Evolutionary conservation across 2,113 vertebrate genomes (phyloP), one percentile per base, ranked within the genome.

Genomic region (Origma solitaria): DNA sequence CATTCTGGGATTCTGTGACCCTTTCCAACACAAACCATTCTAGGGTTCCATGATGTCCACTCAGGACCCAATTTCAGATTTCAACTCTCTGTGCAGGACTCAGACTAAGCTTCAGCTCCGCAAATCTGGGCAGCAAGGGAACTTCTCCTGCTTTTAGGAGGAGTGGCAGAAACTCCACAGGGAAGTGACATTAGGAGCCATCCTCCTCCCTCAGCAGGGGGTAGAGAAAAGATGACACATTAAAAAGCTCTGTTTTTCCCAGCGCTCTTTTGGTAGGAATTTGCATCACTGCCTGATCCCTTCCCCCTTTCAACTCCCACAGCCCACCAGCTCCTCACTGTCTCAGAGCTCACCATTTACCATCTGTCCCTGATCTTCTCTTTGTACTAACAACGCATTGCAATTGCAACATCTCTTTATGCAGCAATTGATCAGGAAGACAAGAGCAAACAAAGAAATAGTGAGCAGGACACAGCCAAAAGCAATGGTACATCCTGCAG

Each of bases 401-500:
- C 14, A 75, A 66, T 66, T 37, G 31, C 79, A 56, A n/a, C 61
- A 76, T 15, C 71, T 88, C 76, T 60, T 45, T 2, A 37, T 8
- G 35, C 61, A 54, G 15, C 40, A 37, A 83, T 73, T 2, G 6
- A 81, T 83, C 64, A 60, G n/a, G 72, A 33, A 94, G 93, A 75
- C 47, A 86, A 83, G 85, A 94, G 70, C 18, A 35, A 71, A 88
- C 19, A 62, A 70, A 64, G 88, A 86, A 96, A 88, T 0, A 6
- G 68, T 2, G 40, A 93, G 88, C 50, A 88, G 24, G 44, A 92
- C 71, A 33, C 4, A 77, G 71, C 33, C 53, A 60, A 42, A 80
- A 90, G 82, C 11, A 50, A 30, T 30, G 58, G 82, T 17, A 38
- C 82, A 75, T 94, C 85, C 90, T 81, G 76, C n/a, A 86, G 88